Base-by-base conservation (phyloP, 2,797 vertebrate species). In the Staurois parvus region DNA sequence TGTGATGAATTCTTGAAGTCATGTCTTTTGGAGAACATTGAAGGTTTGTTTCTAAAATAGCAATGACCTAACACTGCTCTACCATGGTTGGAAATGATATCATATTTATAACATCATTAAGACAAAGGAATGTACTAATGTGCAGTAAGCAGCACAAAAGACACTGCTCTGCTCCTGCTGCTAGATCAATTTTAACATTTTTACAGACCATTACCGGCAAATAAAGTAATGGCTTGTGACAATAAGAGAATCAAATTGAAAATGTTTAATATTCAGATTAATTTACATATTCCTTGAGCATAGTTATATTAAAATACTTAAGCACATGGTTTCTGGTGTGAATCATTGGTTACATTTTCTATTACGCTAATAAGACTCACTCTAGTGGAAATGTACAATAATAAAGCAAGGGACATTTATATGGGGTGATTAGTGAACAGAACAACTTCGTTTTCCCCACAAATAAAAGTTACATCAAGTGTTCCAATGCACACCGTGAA, bases 151-250 rank as follows among this genome's bases (percentile, higher is more conserved):
- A 76, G 73, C 79, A 79, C 79, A 74, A 86, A 42, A 62, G 34
- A 45, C 28, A 69, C 64, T 12, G 76, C 48, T 76, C 69, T 17
- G 30, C 82, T 82, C 73, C 72, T 45, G 74, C 79, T 77, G 84
- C 79, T 82, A 81, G 79, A 86, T 81, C 84, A 81, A 59, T 85
- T 86, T 85, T 81, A 76, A 85, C 45, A 76, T 85, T 85, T 82
- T 85, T 77, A 86, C 84, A 86, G 79, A 77, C 84, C 79, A 86
- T 86, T 86, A 82, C 66, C 70, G n/a, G 72, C 79, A 86, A 86
- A 86, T 86, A 82, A 86, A 86, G 70, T 81, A 86, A 86, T 82
- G 67, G 73, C 45, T 81, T 86, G 84, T 86, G 79, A 86, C 84
- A 86, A 77, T 86, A 86, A 86, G 73, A 81, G 79, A 86, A 82